Conservation (phyloP, 2,113 vertebrate genomes). For the Dissostichus mawsoni region DNA sequence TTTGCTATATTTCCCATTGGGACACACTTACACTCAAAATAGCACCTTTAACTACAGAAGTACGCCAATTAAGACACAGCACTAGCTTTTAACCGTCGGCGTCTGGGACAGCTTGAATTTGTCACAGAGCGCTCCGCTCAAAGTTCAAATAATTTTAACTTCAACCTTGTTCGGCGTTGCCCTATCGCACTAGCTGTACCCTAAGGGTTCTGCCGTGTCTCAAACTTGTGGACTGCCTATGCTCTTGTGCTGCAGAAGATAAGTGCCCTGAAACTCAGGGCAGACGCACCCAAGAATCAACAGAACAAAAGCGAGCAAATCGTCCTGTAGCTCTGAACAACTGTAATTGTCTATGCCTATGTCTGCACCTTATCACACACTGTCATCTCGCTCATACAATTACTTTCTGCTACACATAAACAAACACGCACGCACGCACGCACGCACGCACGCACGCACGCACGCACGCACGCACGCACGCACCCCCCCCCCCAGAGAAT, state of each 20-base stretch:
- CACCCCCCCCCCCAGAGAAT: constrained; percentile 16
- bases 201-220: neutral
- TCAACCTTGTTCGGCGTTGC: too few relatives aligned
- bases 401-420: constrained; percentile 15
- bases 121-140: too few relatives aligned
- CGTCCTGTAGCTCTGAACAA: constrained; percentile 31
- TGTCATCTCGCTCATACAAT: constrained; percentile 58
- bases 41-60: too few relatives aligned
- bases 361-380: constrained; percentile 40
- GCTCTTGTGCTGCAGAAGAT: neutral
- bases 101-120: too few relatives aligned
- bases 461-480: neutral
- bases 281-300: neutral
- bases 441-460: neutral
- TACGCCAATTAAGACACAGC: too few relatives aligned
- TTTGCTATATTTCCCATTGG: too few relatives aligned
- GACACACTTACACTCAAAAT: too few relatives aligned
- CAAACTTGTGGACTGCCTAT: neutral
- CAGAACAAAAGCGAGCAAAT: constrained; percentile 12
- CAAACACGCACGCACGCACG: neutral
- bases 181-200: too few relatives aligned
- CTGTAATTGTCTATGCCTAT: constrained; percentile 43
- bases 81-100: too few relatives aligned
- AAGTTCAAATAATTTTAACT: too few relatives aligned
- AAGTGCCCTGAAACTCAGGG: neutral